A percentile compares a stretch with the other conserved stretches of the same genome.
These are phyloP conservation scores for Nezara viridula DNA, from an alignment of 2,888 invertebrate species.

Conservation along the genomic window DNA sequence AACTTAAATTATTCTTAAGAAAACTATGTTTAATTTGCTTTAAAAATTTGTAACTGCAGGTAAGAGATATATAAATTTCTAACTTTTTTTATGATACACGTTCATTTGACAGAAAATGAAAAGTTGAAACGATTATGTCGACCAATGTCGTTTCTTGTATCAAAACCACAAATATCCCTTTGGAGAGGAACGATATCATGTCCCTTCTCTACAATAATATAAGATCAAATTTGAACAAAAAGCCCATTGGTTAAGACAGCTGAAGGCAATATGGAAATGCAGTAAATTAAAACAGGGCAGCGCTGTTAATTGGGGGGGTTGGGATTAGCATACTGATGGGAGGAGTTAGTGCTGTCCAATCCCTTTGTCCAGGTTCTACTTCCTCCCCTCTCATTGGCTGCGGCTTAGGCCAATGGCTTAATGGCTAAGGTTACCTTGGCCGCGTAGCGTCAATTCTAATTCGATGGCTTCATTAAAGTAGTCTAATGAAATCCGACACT, in stretches of 20 bases:
- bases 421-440: constrained; percentile 20
- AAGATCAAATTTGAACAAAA: not conserved
- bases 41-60: no score
- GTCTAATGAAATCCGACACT: constrained; percentile 19
- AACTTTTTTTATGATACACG: no score
- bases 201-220: not conserved
- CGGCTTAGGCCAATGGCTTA: constrained; percentile 36
- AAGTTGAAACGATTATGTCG: no score
- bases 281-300: constrained; percentile 11
- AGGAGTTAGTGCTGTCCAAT: constrained; percentile 23
- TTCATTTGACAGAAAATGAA: no score
- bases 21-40: no score
- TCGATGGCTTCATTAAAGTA: not conserved
- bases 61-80: no score
- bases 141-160: no score
- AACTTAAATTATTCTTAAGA: no score
- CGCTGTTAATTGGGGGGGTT: constrained; percentile 10
- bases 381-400: constrained; percentile 24
- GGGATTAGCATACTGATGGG: constrained; percentile 25
- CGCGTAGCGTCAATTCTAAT: not conserved
- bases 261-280: constrained; percentile 15
- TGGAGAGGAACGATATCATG: not conserved
- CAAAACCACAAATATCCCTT: not conserved
- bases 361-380: constrained; percentile 28
- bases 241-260: not conserved